Conservation (phyloP, 2,888 invertebrate species). For the Drosophila planitibia region DNA sequence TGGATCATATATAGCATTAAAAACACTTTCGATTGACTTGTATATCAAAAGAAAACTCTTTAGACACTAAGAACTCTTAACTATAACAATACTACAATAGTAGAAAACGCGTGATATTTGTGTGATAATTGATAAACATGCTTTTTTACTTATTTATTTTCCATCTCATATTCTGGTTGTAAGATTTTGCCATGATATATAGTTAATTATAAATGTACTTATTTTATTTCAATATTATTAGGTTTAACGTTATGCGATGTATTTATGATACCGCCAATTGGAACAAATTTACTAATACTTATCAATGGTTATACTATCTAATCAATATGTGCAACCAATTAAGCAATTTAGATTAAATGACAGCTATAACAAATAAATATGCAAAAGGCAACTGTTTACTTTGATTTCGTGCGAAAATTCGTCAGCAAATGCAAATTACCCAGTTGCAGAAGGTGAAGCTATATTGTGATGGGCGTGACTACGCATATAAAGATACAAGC, state of each 20-base stretch:
- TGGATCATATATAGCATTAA: background rate
- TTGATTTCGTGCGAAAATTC: constrained; percentile 45
- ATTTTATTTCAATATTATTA: background rate
- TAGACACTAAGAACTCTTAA: background rate
- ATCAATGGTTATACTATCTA: constrained; percentile 41
- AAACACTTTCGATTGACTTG: background rate
- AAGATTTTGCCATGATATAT: background rate
- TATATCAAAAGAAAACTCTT: background rate
- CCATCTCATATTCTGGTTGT: background rate
- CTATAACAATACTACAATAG: background rate
- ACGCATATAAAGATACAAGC: background rate
- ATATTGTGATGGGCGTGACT: background rate
- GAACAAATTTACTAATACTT: constrained; percentile 5
- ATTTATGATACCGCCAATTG: constrained; percentile 8
- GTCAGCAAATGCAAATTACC: constrained; percentile 28
- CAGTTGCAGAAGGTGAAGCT: background rate
- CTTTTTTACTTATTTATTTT: background rate
- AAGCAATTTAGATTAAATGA: constrained; percentile 52
- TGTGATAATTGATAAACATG: background rate
- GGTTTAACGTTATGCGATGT: background rate
- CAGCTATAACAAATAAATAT: constrained; percentile 43
- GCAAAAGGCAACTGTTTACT: constrained; percentile 43
- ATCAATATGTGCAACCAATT: constrained; percentile 41
- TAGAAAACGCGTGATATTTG: too few relatives aligned
- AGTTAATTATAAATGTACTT: too few relatives aligned